Evolutionary conservation across 2,113 vertebrate species (phyloP).

Genomic region (Trichechus manatus): DNA sequence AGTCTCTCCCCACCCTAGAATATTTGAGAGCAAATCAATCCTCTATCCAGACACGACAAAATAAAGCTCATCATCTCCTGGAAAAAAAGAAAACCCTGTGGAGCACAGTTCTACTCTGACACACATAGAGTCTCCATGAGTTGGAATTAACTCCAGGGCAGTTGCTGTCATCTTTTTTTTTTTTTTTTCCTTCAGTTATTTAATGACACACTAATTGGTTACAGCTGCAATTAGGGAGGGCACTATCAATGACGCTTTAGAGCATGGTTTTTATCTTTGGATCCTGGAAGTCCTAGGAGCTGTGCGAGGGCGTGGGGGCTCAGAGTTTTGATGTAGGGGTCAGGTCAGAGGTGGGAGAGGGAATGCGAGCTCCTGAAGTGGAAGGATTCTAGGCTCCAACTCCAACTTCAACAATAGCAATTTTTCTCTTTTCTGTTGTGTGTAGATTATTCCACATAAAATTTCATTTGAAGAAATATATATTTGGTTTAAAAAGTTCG

Average conservation of each 20-base stretch:
- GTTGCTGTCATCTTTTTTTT: no score
- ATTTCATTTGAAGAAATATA: conserved; percentile 2
- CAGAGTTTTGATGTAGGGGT: background rate
- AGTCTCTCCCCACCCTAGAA: no score
- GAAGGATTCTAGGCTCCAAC: background rate
- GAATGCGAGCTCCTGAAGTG: background rate
- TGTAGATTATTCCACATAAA: background rate
- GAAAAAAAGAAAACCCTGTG: no score
- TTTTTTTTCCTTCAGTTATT: no score
- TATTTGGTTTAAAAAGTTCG: background rate
- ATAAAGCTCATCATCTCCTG: no score
- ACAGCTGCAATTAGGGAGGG: background rate
- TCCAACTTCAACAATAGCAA: background rate
- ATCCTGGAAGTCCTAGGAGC: background rate
- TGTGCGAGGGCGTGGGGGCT: rapidly evolving
- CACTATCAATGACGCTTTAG: background rate
- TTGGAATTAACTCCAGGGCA: no score
- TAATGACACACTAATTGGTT: background rate
- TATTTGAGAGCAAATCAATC: no score
- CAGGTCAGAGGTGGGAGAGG: background rate
- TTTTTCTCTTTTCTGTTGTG: background rate
- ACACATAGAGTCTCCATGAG: no score
- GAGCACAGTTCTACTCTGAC: no score
- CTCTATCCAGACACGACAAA: no score
- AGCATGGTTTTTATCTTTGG: background rate